Conservation (phyloP, 1,140 invertebrate genomes). For the Chironomus striatipennis region DNA sequence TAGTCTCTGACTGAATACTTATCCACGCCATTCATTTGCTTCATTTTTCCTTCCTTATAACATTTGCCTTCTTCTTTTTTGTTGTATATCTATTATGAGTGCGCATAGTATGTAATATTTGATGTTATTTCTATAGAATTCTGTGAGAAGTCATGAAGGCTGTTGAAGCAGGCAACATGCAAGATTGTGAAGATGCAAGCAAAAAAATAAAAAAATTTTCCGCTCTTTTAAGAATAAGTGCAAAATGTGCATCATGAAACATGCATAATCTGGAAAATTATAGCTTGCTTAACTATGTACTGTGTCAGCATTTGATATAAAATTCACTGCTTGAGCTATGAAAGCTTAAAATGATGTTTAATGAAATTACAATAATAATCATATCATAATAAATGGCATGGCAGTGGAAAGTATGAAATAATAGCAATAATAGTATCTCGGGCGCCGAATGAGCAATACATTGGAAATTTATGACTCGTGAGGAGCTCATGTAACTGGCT, state of each 20-base stretch:
- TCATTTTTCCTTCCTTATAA: neutral
- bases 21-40: neutral
- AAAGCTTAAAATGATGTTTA: too few species aligned
- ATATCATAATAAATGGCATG: neutral
- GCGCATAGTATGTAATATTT: too few species aligned
- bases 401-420: neutral
- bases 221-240: neutral
- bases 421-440: neutral
- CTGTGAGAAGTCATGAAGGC: too few species aligned
- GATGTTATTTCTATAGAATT: too few species aligned
- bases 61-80: neutral
- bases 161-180: too few species aligned
- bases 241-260: neutral
- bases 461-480: neutral
- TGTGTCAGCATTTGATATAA: too few species aligned
- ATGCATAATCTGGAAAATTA: neutral
- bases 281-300: neutral
- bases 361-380: too few species aligned
- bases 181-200: neutral
- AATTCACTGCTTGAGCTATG: too few species aligned
- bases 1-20: neutral
- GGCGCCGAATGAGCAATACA: neutral
- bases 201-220: neutral
- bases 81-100: too few species aligned
- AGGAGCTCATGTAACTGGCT: neutral